Evolutionary conservation across 1,140 invertebrate genomes (phyloP), one percentile per base, ranked within the genome.

Genomic region (Chymomyza costata): DNA sequence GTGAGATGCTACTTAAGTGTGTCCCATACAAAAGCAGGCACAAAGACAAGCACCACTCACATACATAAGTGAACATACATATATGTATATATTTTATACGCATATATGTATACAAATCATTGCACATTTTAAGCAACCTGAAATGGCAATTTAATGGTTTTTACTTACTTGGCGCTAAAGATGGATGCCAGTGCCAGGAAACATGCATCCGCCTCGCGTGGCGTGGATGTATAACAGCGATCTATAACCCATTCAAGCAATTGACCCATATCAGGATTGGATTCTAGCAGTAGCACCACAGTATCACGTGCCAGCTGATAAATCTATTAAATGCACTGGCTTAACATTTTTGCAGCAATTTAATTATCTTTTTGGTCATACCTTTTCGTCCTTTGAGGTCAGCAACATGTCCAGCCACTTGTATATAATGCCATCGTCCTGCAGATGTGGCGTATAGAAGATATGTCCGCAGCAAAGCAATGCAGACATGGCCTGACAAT

Each of bases 171-270:
- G 18, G 95, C 94, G 82, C 95, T 97, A 85, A 99, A 99, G 58
- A 99, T 95, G 10, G 96, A 94, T 15, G 96, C 95, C 10, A 99
- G 88, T 6, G 97, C 95, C 70, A 95, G 90, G 84, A 99, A 99
- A 83, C 97, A 99, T 1, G 95, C 94, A 85, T 98, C 96, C 5
- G 97, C 96, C 14, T 99, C 95, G 55, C 93, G 90, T 6, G 93
- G 91, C 3, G 90, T 86, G 2, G 95, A 96, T 0, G 96, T 99
- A 83, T 97, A 99, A 86, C 98, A 99, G 40, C 96, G 91, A 87
- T 98, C 95, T 14, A 99, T 96, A 0, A 97, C 93, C 97, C 97
- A 99, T 86, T 99, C 98, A 3, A 99, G 87, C 10, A 99, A 87
- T 2, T 94, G 90, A 0, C 96, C 95, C 46, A 94, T 93, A 84